Evolutionary conservation across 2,888 invertebrate species (phyloP).

Genomic region (Tuta absoluta): DNA sequence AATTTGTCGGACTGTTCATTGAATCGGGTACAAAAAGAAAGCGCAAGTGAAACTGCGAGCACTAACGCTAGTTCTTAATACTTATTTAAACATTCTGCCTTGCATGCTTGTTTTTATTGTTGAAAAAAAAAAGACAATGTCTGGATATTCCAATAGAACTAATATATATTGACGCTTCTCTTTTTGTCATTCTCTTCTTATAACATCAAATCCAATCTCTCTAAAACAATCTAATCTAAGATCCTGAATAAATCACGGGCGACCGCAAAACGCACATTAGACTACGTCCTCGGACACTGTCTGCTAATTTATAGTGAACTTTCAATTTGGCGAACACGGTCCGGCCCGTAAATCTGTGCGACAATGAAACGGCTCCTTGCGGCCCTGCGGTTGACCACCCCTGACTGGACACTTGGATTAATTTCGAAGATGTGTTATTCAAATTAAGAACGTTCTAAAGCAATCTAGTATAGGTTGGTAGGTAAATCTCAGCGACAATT

Average conservation of each 20-base stretch:
- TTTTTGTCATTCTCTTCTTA: background rate
- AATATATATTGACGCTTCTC: background rate
- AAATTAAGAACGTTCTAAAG: constrained; percentile 26
- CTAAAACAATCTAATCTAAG: constrained; percentile 17
- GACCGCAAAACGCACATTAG: constrained; percentile 37
- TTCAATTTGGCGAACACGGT: constrained; percentile 74
- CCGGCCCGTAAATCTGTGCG: constrained; percentile 67
- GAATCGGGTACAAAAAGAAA: no score
- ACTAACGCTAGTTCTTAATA: no score
- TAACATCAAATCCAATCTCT: background rate
- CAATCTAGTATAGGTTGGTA: background rate
- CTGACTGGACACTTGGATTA: constrained; percentile 40
- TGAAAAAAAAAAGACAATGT: no score
- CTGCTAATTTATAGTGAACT: constrained; percentile 74
- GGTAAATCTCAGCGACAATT: no score
- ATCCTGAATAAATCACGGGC: constrained; percentile 20
- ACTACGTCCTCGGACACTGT: constrained; percentile 40
- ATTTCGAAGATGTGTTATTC: constrained; percentile 22
- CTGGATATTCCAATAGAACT: background rate
- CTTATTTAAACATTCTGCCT: no score
- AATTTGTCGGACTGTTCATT: no score
- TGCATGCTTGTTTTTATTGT: no score
- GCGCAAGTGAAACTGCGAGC: no score
- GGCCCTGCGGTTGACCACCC: constrained; percentile 51
- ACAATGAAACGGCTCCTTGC: constrained; percentile 71